Evolutionary conservation across 2,797 vertebrate genomes (phyloP).

Genomic region (Selene dorsalis): DNA sequence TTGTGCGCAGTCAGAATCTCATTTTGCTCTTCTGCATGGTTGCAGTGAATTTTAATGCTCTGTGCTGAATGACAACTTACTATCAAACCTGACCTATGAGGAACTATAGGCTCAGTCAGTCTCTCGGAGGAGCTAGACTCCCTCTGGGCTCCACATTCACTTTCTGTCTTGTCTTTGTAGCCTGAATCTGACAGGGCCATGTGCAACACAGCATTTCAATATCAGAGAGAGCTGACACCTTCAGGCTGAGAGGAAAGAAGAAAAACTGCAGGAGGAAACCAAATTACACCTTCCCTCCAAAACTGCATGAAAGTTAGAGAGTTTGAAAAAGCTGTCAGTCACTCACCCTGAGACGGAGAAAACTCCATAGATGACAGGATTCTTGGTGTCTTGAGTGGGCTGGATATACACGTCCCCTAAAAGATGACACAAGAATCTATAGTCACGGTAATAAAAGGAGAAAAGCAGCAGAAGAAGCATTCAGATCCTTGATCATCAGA

Average conservation of each 20-base stretch:
- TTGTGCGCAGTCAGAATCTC: constrained; percentile 40
- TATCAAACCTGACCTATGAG: constrained; percentile 70
- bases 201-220: constrained; percentile 62
- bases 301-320: constrained; percentile 50
- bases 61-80: constrained; percentile 66
- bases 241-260: constrained; percentile 64
- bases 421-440: constrained; percentile 59
- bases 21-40: constrained; percentile 45
- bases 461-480: constrained; percentile 1
- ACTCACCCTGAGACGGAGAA: constrained; percentile 97
- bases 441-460: constrained; percentile 22
- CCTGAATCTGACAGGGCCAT: constrained; percentile 56
- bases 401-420: constrained; percentile 98
- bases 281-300: constrained; percentile 55
- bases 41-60: constrained; percentile 57
- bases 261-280: constrained; percentile 43
- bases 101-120: constrained; percentile 55
- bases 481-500: not conserved
- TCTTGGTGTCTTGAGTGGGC: constrained; percentile 97
- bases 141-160: constrained; percentile 56
- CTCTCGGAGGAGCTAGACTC: constrained; percentile 53
- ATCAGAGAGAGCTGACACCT: constrained; percentile 62
- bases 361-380: constrained; percentile 97
- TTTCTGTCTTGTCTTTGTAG: constrained; percentile 65
- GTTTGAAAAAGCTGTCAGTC: constrained; percentile 51